Percentiles rank a stretch among this genome's conserved stretches.
Evolutionary conservation across 1,140 invertebrate genomes (phyloP).

Genomic region (Zelostemma sp.): DNA sequence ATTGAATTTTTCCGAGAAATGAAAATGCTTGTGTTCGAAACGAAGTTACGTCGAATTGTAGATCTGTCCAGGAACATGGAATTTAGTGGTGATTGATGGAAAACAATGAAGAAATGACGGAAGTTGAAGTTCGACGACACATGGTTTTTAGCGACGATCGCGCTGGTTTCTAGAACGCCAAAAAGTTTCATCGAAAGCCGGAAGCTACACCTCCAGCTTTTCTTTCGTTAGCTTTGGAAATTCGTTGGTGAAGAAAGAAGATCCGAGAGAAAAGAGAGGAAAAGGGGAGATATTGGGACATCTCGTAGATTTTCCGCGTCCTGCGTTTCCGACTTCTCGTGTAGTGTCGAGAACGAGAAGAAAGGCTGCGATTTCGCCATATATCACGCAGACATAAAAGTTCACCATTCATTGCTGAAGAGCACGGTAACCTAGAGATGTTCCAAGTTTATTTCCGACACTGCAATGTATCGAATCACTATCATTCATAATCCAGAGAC

Average conservation of each 20-base stretch:
- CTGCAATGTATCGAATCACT: constrained; percentile 31
- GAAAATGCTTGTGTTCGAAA: too few species aligned
- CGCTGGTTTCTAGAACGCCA: constrained; percentile 26
- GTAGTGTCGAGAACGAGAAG: constrained; percentile 45
- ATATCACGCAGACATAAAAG: constrained; percentile 53
- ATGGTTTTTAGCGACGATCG: constrained; percentile 9
- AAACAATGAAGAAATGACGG: neutral
- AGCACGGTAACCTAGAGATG: constrained; percentile 40
- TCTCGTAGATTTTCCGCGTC: constrained; percentile 55
- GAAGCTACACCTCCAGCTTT: constrained; percentile 35
- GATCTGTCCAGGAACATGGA: too few species aligned
- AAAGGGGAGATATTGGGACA: constrained; percentile 38
- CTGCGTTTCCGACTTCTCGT: constrained; percentile 47
- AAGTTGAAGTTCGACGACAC: constrained; percentile 5
- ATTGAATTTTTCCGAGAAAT: too few species aligned
- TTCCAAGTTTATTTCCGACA: constrained; percentile 34
- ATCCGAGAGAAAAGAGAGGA: constrained; percentile 4
- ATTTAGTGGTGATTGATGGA: too few species aligned
- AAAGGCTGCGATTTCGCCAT: constrained; percentile 49
- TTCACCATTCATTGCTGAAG: constrained; percentile 51
- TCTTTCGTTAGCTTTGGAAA: constrained; percentile 38
- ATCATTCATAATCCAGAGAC: too few species aligned
- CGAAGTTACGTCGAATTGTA: too few species aligned
- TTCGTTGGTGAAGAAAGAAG: too few species aligned
- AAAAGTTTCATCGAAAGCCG: constrained; percentile 36